Percentiles rank a stretch among this genome's conserved stretches.
Conservation (phyloP, 2,888 invertebrate species). For the Eurytoma californica region DNA sequence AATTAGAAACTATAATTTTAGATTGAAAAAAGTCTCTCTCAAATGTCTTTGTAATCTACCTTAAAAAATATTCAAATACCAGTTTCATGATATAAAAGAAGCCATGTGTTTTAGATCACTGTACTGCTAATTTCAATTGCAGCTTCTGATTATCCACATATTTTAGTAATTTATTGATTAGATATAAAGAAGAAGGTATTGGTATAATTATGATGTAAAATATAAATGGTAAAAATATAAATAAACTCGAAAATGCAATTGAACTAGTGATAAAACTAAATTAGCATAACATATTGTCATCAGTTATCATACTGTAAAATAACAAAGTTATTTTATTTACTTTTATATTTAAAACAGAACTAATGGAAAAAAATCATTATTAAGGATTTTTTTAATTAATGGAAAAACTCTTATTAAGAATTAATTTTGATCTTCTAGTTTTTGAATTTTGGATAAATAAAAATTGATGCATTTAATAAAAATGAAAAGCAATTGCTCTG, state of each 20-base stretch:
- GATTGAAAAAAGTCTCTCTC: neutral
- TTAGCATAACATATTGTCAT: no score
- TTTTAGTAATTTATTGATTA: constrained; percentile 12
- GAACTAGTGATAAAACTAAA: no score
- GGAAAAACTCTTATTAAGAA: neutral
- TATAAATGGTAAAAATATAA: no score
- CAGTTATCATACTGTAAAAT: no score
- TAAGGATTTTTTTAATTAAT: no score
- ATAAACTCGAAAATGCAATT: no score
- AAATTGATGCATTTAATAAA: no score
- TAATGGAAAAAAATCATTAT: neutral
- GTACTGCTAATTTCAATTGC: neutral
- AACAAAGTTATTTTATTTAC: no score
- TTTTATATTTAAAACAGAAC: no score
- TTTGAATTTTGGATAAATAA: no score
- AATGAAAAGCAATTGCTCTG: no score
- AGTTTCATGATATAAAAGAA: constrained; percentile 25
- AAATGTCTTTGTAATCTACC: neutral
- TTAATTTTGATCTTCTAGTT: no score
- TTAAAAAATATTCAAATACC: constrained; percentile 4
- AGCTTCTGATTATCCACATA: constrained; percentile 10
- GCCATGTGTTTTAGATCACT: constrained; percentile 39
- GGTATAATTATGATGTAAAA: neutral
- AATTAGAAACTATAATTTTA: neutral
- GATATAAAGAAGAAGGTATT: constrained; percentile 5